Evolutionary conservation across 2,113 vertebrate species (phyloP).

Genomic region (Oceanodroma tethys): DNA sequence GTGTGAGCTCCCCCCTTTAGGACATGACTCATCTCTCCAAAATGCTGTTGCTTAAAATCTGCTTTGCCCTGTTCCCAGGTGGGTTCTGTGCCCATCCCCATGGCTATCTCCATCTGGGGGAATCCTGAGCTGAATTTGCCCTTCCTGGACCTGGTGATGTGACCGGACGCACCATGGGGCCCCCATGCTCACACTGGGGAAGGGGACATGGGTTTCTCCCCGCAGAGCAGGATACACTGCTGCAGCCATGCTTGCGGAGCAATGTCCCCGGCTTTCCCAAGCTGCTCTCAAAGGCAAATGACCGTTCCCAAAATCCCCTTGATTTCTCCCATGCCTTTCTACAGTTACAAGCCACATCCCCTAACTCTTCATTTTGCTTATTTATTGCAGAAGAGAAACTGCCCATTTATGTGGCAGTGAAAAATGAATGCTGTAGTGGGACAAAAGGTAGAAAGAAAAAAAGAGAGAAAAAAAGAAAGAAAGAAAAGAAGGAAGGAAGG

Average conservation of each 20-base stretch:
- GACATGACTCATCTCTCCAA: not conserved
- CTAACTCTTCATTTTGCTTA: not conserved
- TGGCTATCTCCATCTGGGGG: not conserved
- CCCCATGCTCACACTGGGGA: not conserved
- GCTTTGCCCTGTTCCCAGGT: not conserved
- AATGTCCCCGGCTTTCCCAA: not conserved
- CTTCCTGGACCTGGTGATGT: not conserved
- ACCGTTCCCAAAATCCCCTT: accelerated
- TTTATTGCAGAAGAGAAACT: not conserved
- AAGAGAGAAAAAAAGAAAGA: accelerated
- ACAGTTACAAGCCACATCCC: not conserved
- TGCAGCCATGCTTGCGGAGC: accelerated
- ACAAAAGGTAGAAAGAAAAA: not conserved
- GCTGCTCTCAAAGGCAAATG: not conserved
- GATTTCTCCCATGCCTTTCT: not conserved
- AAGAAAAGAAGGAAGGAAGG: too few relatives aligned
- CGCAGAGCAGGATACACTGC: accelerated
- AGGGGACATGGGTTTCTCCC: not conserved
- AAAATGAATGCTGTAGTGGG: not conserved
- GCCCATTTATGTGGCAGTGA: not conserved
- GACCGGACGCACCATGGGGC: accelerated
- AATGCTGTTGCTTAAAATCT: not conserved
- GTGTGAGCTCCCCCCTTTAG: not conserved
- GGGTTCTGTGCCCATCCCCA: not conserved
- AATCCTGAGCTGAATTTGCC: not conserved